Evolutionary conservation across 2,113 vertebrate species (phyloP).

Genomic region (Ranitomeya imitator): DNA sequence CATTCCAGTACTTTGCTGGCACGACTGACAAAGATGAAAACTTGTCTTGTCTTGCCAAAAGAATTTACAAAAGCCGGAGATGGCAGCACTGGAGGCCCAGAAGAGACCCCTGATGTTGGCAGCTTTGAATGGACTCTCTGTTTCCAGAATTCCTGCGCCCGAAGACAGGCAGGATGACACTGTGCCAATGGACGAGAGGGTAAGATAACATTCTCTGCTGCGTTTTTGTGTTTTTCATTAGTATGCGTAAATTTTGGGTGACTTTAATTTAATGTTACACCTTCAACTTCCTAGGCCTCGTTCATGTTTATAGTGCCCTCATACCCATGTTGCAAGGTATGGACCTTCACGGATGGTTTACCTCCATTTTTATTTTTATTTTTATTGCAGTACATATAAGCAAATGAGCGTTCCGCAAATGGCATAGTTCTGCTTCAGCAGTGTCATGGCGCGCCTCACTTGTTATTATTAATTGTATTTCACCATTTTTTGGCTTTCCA

Average conservation of each 20-base stretch:
- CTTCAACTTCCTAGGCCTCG: too few relatives aligned
- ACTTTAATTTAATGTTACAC: not conserved
- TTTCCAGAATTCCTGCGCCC: constrained; percentile 83
- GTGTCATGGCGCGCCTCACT: too few relatives aligned
- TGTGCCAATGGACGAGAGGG: constrained; percentile 86
- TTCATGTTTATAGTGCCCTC: too few relatives aligned
- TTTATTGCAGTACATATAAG: too few relatives aligned
- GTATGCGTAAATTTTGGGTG: not conserved
- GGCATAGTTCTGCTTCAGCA: too few relatives aligned
- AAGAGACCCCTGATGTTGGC: constrained; percentile 96
- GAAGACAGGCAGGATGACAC: constrained; percentile 79
- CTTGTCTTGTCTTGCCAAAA: constrained; percentile 86
- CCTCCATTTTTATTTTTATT: too few relatives aligned
- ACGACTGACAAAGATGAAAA: constrained; percentile 75
- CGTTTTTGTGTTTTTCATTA: not conserved
- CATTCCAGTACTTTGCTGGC: constrained; percentile 76
- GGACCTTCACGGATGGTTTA: too few relatives aligned
- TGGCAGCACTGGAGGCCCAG: constrained; percentile 90
- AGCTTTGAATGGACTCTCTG: constrained; percentile 88
- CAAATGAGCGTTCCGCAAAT: too few relatives aligned
- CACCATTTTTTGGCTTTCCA: not conserved
- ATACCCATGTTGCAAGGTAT: too few relatives aligned
- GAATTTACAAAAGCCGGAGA: constrained; percentile 97
- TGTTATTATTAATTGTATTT: too few relatives aligned
- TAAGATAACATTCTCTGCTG: constrained; percentile 68